These are phyloP conservation scores for Podarcis cretensis DNA, from an alignment of 2,113 vertebrate species.

Conservation along the genomic window DNA sequence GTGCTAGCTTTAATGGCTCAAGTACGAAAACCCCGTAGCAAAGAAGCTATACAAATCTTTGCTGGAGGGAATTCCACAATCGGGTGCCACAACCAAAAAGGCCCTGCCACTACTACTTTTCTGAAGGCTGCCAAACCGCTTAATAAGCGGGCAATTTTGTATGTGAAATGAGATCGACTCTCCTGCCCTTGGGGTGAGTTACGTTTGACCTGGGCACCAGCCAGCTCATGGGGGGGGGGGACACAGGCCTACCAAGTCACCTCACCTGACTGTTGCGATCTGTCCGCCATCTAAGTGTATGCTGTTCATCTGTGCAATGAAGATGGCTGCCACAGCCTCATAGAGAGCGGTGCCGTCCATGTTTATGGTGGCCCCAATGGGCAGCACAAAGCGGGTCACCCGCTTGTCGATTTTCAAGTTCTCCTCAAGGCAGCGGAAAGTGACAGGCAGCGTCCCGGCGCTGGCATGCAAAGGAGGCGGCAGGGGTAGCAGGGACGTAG, in stretches of 20 bases:
- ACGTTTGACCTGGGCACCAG: not conserved
- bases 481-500: no score
- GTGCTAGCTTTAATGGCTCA: not conserved
- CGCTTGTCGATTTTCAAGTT: conserved; percentile 84
- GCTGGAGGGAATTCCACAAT: not conserved
- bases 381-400: conserved; percentile 85
- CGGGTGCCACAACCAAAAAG: not conserved
- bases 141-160: not conserved
- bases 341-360: conserved; percentile 88
- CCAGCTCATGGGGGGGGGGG: not conserved
- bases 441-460: conserved; percentile 83
- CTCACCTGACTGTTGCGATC: conserved; percentile 84
- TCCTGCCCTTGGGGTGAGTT: not conserved
- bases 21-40: no score
- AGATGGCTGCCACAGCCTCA: conserved; percentile 87
- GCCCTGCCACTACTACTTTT: not conserved
- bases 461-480: conserved; percentile 57
- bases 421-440: conserved; percentile 87
- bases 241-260: not conserved
- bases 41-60: no score
- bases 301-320: conserved; percentile 87
- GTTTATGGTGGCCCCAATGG: conserved; percentile 87
- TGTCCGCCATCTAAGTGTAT: conserved; percentile 81
- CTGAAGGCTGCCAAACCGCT: not conserved
- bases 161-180: not conserved